A percentile compares a stretch with the other conserved stretches of the same genome.
phyloP scores from a whole-genome alignment of 2,797 vertebrate species.

The Garrulus glandarius region DNA sequence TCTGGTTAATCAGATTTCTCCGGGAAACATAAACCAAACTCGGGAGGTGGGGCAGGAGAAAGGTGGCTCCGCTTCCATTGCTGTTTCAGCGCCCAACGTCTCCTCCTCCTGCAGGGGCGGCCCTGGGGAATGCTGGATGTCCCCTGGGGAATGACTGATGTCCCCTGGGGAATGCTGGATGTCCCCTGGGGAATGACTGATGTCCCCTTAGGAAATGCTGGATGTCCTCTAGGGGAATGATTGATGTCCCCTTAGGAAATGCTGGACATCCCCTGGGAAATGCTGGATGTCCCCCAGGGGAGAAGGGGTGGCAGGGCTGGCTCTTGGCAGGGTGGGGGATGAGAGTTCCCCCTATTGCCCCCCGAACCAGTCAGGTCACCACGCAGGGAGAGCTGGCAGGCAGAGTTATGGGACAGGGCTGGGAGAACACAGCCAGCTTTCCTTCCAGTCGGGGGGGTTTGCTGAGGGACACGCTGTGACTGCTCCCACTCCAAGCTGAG shows the following conservation, averaged over 20 bases:
- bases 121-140: conserved; percentile 43
- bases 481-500: background rate
- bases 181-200: background rate
- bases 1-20: conserved; percentile 89
- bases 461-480: background rate
- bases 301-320: background rate
- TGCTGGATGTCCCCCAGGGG: background rate
- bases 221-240: background rate
- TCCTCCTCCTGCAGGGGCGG: conserved; percentile 53
- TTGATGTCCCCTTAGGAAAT: too few species aligned
- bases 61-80: conserved; percentile 36
- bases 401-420: conserved; percentile 39
- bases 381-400: conserved; percentile 62
- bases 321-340: rapidly evolving
- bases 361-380: conserved; percentile 28
- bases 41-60: background rate
- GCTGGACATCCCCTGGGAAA: background rate
- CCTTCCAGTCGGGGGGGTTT: rapidly evolving
- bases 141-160: conserved; percentile 35
- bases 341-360: conserved; percentile 28
- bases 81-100: conserved; percentile 28
- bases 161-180: background rate
- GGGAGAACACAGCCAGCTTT: background rate
- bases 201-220: background rate
- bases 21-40: conserved; percentile 70